Base-by-base conservation (phyloP, 2,888 invertebrate species). In the Pollenia amentaria region DNA sequence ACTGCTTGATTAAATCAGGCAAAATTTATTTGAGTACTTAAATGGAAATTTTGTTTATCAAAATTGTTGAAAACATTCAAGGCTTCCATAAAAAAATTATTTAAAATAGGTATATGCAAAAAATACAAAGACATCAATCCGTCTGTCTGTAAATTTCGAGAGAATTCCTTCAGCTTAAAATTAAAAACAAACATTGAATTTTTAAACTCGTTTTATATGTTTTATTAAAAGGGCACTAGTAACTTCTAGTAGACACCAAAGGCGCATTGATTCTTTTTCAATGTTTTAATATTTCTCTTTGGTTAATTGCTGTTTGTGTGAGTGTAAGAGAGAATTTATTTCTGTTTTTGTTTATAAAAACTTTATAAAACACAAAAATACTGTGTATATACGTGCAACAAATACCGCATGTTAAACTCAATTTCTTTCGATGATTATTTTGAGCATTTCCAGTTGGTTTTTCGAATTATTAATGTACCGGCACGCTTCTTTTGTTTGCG, bases 401-500 rank as follows among this genome's bases (percentile, higher is more conserved):
- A 79, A 79, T 83, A 38, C 79, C 51, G 73, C 78, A 69, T 38
- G 48, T 21, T 40, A 44, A 53, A 60, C 18, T 65, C 9, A 60
- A 29, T 57, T 48, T 38, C 40, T 12, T 48, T 51, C 21, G 10
- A 51, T 14, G 29, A 48, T 4, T 2, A 55, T 38, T 4, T 44
- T 16, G 53, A 18, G 16, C 10, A 46, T 69, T 16, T 16, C 1
- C 2, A 14, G 14, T 70, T 40, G 48, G 21, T n/a, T 70, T 53
- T 62, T 44, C 16, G 29, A 65, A 70, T 64, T 57, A 60, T 57
- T 40, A 72, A 80, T 55, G 21, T n/a, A 57, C 21, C 73, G 73
- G 65, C 67, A 75, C 64, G 76, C 76, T 72, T 72, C 42, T 57
- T 57, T 72, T 65, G 51, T 72, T 83, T 77, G 57, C 70, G 55